Percentiles rank a stretch among this genome's conserved stretches.
Conservation (phyloP, 2,113 vertebrate species). For the Ptyas mucosa region DNA sequence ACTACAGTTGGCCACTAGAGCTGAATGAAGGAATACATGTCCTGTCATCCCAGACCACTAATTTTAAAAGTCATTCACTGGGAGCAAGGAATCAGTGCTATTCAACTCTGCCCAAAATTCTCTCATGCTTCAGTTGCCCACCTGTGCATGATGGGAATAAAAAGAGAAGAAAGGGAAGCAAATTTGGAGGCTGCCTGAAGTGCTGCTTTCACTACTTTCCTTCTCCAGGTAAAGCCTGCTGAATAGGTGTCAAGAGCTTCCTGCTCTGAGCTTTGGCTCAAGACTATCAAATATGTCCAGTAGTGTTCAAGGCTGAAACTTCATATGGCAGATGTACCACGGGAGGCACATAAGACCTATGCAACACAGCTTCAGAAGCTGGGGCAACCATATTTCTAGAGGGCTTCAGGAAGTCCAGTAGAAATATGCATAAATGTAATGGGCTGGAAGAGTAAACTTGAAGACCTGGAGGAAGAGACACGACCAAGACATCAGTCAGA, state of each 20-base stretch:
- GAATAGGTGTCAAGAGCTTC: background rate
- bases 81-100: background rate
- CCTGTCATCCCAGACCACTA: background rate
- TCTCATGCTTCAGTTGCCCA: background rate
- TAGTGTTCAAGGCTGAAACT: background rate
- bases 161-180: background rate
- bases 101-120: background rate
- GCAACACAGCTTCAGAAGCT: background rate
- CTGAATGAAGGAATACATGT: background rate
- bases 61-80: background rate
- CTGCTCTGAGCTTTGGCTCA: background rate
- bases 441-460: background rate
- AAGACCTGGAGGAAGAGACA: background rate
- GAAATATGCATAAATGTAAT: background rate
- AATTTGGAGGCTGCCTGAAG: background rate
- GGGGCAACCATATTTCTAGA: background rate
- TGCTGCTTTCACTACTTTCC: background rate
- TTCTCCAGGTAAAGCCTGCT: background rate
- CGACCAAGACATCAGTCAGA: background rate
- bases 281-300: background rate
- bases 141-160: background rate
- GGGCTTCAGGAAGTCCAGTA: background rate
- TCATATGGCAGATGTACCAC: background rate
- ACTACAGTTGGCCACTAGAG: background rate
- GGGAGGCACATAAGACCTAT: background rate